Percentiles rank a stretch among this genome's conserved stretches.
These are phyloP conservation scores for Cyprinodon diabolis DNA, from an alignment of 2,797 vertebrate genomes.

Conservation along the genomic window DNA sequence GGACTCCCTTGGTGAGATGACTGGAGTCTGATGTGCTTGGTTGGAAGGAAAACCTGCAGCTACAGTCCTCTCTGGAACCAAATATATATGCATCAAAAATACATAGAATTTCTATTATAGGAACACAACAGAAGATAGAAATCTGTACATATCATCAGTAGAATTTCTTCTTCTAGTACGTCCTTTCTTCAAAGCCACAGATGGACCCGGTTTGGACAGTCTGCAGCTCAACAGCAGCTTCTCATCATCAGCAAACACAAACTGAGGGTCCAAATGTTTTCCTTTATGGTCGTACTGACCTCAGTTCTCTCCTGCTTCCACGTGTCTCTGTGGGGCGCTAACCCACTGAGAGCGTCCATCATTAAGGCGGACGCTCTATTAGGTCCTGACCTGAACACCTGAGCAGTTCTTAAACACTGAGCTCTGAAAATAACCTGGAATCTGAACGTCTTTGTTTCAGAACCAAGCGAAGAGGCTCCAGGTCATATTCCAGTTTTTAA, in stretches of 20 bases:
- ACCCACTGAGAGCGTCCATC: too few species aligned
- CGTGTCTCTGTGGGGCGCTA: neutral
- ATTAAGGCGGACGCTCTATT: too few species aligned
- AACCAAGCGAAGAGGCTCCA: too few species aligned
- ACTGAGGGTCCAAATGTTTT: neutral
- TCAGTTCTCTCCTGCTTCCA: neutral
- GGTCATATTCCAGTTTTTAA: neutral
- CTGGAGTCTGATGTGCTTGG: too few species aligned
- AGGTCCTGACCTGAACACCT: too few species aligned
- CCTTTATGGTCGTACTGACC: neutral
- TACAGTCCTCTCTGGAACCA: too few species aligned
- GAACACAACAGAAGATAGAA: constrained; percentile 52
- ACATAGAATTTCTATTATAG: constrained; percentile 52
- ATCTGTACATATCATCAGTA: constrained; percentile 55
- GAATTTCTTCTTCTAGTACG: constrained; percentile 9
- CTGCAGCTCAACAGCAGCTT: too few species aligned
- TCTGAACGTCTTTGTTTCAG: too few species aligned
- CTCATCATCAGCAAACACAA: neutral
- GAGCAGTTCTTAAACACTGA: too few species aligned
- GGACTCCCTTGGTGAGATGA: too few species aligned
- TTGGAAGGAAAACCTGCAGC: too few species aligned
- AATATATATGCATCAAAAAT: constrained; percentile 24
- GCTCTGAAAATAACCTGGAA: too few species aligned
- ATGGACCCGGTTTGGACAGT: neutral
- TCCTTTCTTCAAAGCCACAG: neutral